Evolutionary conservation across 2,113 vertebrate genomes (phyloP), one percentile per base, ranked within the genome.

Genomic region (Bubo bubo): DNA sequence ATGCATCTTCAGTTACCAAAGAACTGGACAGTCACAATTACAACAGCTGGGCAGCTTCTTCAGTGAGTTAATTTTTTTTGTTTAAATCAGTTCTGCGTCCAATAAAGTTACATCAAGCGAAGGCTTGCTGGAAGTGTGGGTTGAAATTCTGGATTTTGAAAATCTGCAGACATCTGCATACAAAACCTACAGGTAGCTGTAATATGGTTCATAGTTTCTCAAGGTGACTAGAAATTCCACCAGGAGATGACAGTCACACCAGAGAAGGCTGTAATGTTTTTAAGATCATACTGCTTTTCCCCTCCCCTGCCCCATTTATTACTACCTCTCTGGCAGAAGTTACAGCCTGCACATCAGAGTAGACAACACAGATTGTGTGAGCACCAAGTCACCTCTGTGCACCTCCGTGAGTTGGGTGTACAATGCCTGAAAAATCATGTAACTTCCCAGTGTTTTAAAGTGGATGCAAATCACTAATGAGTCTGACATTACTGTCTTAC

Each of bases 41-140:
- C 97, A 99, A 98, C 98, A 99, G 99, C 97, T 99, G 99, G 99
- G 98, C 98, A 7, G 98, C 99, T 92, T 99, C 99, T 20, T 98
- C 99, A 82, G 99, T 99, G 98, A 99, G 98, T 98, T 93, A 4
- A 14, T 24, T 53, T 45, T 79, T 79, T 68, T 50, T 72, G 22
- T 77, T 95, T 64, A 27, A 62, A 47, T 72, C 13, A 3, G 3
- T 88, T 93, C 21, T 84, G 1, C 4, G 4, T 39, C 47, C 60
- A 50, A 5, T 28, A 22, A 72, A 58, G 11, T 35, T 37, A 1
- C 1, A 45, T 34, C 43, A 72, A 81, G 83, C 55, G 22, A 47
- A 41, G 27, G 8, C 15, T 86, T 0, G 0, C 35, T 79, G 49
- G 41, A 92, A 56, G 26, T 9, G 41, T 2, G 2, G 32, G 26